phyloP scores from a whole-genome alignment of 2,797 vertebrate genomes.

The Mormyrus proboscirostris region DNA sequence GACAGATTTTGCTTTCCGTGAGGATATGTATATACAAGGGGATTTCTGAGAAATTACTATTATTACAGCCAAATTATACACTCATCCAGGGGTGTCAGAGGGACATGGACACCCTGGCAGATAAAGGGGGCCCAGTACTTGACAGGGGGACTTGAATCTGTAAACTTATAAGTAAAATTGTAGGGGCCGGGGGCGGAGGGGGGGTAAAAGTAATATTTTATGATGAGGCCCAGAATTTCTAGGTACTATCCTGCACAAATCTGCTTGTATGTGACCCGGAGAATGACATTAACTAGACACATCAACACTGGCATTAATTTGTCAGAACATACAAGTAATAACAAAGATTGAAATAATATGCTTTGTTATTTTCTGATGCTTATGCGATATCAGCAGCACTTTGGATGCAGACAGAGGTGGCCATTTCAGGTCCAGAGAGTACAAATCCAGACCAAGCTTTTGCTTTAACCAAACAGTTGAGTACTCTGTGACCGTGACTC shows the following conservation, averaged over 20 bases:
- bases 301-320: background rate
- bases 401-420: background rate
- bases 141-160: background rate
- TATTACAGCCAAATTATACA: background rate
- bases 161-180: background rate
- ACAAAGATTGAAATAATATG: background rate
- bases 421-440: background rate
- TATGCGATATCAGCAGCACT: background rate
- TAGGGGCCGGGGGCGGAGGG: background rate
- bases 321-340: background rate
- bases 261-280: background rate
- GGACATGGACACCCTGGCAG: background rate
- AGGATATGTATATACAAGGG: background rate
- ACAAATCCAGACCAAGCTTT: background rate
- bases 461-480: background rate
- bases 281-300: background rate
- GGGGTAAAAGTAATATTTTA: background rate
- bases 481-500: background rate
- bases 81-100: background rate
- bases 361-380: background rate
- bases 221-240: background rate
- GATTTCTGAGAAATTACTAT: background rate
- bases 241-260: background rate
- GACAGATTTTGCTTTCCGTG: background rate
- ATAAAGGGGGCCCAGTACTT: background rate